Conservation (phyloP, 2,888 invertebrate species). For the Mamestra brassicae region DNA sequence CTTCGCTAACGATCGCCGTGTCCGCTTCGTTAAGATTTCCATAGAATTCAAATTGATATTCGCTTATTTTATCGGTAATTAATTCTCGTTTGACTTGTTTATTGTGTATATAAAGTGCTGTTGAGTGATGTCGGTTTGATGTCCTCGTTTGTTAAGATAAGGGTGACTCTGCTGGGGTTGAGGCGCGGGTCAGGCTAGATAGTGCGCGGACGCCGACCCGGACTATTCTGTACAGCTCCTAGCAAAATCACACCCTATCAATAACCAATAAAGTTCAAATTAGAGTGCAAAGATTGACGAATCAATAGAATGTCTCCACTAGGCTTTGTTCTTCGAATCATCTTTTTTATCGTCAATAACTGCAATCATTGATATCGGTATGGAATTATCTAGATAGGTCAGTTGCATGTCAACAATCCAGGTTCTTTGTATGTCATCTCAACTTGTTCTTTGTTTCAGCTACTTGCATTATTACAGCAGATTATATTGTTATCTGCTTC, state of each 20-base stretch:
- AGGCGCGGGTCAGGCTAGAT: constrained; percentile 86
- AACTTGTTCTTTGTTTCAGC: constrained; percentile 61
- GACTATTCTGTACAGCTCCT: constrained; percentile 39
- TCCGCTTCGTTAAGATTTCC: constrained; percentile 87
- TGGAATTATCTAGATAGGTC: constrained; percentile 56
- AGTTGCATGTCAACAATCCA: constrained; percentile 55
- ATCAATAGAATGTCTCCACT: constrained; percentile 45
- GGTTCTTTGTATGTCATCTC: constrained; percentile 49
- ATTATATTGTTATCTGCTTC: constrained; percentile 60
- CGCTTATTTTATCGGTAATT: constrained; percentile 80
- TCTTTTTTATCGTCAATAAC: constrained; percentile 50
- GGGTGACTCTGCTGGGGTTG: constrained; percentile 82
- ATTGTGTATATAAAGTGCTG: constrained; percentile 77
- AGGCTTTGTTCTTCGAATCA: constrained; percentile 59
- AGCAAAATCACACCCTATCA: constrained; percentile 55
- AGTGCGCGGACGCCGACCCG: constrained; percentile 84
- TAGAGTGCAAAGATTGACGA: constrained; percentile 37
- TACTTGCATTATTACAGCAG: constrained; percentile 48
- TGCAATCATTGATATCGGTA: constrained; percentile 49
- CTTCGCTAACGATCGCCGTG: constrained; percentile 86
- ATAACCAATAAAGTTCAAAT: constrained; percentile 56
- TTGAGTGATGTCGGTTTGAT: constrained; percentile 80
- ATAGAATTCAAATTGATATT: constrained; percentile 85
- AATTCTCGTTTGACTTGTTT: constrained; percentile 80
- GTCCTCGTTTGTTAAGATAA: constrained; percentile 88